A percentile compares a stretch with the other conserved stretches of the same genome.
Evolutionary conservation across 2,113 vertebrate species (phyloP).

Genomic region (Columba janthina): DNA sequence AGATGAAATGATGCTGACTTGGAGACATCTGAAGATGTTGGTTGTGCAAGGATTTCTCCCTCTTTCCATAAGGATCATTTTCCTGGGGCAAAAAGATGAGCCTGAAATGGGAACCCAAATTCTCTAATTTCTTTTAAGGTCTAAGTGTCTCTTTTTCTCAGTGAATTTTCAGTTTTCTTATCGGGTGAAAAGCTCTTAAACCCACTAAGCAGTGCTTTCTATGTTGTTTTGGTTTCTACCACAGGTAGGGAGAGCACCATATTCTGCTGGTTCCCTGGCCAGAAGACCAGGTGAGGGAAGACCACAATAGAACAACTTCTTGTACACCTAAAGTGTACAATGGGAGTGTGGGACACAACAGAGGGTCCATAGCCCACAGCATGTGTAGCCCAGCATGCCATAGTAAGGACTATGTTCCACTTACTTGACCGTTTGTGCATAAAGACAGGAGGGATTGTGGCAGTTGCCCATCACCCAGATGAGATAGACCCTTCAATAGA

Average conservation of each 20-base stretch:
- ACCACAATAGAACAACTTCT: neutral
- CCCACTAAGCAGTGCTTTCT: neutral
- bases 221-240: neutral
- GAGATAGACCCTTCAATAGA: too few species aligned
- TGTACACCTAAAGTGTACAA: neutral
- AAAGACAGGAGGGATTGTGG: neutral
- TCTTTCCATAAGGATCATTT: neutral
- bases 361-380: neutral
- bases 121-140: neutral
- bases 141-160: neutral
- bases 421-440: neutral
- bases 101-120: neutral
- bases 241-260: neutral
- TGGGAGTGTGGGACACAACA: too few species aligned
- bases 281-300: neutral
- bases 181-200: neutral
- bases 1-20: neutral
- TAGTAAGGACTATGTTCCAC: neutral
- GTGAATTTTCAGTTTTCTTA: neutral
- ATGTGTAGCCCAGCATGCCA: rapidly evolving
- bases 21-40: neutral
- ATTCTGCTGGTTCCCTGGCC: neutral
- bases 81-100: neutral
- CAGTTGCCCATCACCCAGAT: too few species aligned
- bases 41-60: neutral